These are phyloP conservation scores for Cryptophagus acutangulus DNA, from an alignment of 2,888 invertebrate species.

Conservation along the genomic window DNA sequence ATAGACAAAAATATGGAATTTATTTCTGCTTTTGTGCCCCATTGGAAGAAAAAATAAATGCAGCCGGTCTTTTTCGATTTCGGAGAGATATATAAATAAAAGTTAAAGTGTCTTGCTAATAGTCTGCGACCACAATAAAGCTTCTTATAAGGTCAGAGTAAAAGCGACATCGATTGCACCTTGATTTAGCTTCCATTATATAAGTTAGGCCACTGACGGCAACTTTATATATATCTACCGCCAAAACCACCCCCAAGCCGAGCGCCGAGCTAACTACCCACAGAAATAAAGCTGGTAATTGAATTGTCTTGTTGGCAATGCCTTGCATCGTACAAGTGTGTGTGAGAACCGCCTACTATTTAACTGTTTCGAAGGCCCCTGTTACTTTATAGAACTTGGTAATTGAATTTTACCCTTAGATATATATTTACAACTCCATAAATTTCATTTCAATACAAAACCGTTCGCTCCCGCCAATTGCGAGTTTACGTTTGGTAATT, in stretches of 20 bases:
- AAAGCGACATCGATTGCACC: slow-evolving; percentile 42
- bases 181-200: slow-evolving; percentile 45
- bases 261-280: slow-evolving; percentile 39
- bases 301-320: slow-evolving; percentile 49
- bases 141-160: slow-evolving; percentile 21
- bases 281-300: slow-evolving; percentile 48
- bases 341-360: slow-evolving; percentile 39
- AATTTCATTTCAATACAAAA: slow-evolving; percentile 42
- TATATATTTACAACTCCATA: slow-evolving; percentile 45
- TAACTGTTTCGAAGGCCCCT: slow-evolving; percentile 39
- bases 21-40: too few species aligned
- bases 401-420: slow-evolving; percentile 48
- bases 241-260: too few species aligned
- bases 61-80: neutral
- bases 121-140: slow-evolving; percentile 32
- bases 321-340: slow-evolving; percentile 28
- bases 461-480: slow-evolving; percentile 23
- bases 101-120: slow-evolving; percentile 28
- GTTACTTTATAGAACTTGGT: slow-evolving; percentile 44
- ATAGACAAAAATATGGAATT: slow-evolving; percentile 1
- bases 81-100: neutral
- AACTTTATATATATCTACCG: neutral
- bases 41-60: neutral
- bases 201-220: slow-evolving; percentile 24
- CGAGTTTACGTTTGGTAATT: slow-evolving; percentile 7